phyloP scores from a whole-genome alignment of 2,113 vertebrate species.

The Plestiodon gilberti region DNA sequence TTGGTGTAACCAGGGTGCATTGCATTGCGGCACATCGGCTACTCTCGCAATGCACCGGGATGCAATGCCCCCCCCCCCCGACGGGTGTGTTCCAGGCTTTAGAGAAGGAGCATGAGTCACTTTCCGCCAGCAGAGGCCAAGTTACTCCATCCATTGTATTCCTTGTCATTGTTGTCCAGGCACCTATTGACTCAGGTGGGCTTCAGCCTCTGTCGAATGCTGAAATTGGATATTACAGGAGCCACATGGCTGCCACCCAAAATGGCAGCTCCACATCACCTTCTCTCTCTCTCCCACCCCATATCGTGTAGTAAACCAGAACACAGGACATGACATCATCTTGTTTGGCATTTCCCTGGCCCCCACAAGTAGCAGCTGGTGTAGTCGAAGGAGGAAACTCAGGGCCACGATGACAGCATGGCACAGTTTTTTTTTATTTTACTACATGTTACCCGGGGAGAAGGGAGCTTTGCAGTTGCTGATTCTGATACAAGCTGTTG shows the following conservation, averaged over 20 bases:
- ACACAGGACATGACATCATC: not conserved
- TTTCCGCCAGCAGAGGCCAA: not conserved
- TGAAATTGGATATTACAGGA: not conserved
- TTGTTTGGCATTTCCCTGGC: not conserved
- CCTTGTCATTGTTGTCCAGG: not conserved
- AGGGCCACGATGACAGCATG: not conserved
- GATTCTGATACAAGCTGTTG: not conserved
- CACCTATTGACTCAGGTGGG: not conserved
- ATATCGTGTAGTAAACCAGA: not conserved
- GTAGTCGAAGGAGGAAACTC: not conserved
- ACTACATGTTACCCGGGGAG: not conserved
- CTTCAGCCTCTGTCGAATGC: not conserved
- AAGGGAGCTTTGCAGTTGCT: not conserved
- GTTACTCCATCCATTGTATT: not conserved
- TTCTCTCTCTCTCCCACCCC: not conserved
- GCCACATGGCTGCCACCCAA: not conserved
- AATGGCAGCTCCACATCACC: not conserved
- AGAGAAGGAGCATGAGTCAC: not conserved
- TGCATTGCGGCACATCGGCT: too few relatives aligned
- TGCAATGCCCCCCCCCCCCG: too few relatives aligned
- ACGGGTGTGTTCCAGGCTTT: too few relatives aligned
- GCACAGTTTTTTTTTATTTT: not conserved
- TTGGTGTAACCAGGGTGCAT: too few relatives aligned
- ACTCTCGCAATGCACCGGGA: too few relatives aligned
- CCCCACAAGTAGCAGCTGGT: not conserved